phyloP scores from a whole-genome alignment of 2,888 invertebrate species.

The Apotomis turbidana region DNA sequence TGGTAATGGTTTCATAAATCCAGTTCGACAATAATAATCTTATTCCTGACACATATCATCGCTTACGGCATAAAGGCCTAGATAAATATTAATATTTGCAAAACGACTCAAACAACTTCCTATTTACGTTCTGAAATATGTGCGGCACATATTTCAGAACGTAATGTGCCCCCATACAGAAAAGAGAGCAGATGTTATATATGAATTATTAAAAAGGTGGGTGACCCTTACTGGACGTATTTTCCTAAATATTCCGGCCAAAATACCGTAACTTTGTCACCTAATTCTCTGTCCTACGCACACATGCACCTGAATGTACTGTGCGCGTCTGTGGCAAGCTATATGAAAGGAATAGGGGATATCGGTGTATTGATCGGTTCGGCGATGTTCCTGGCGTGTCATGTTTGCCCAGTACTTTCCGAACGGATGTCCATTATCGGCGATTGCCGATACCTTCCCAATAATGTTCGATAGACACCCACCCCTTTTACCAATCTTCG shows the following conservation, averaged over 20 bases:
- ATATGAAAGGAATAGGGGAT: slow-evolving; percentile 47
- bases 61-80: neutral
- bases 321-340: slow-evolving; percentile 20
- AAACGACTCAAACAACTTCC: slow-evolving; percentile 9
- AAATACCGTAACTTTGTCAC: slow-evolving; percentile 23
- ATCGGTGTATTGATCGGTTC: slow-evolving; percentile 74
- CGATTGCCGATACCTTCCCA: slow-evolving; percentile 69
- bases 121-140: slow-evolving; percentile 1
- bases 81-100: slow-evolving; percentile 7
- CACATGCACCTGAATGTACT: slow-evolving; percentile 26
- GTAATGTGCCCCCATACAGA: slow-evolving; percentile 9
- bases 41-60: neutral
- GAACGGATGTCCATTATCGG: slow-evolving; percentile 79
- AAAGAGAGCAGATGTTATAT: slow-evolving; percentile 24
- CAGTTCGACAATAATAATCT: neutral
- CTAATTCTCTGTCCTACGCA: slow-evolving; percentile 4
- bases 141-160: no score
- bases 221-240: slow-evolving; percentile 28
- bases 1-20: neutral
- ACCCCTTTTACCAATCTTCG: neutral
- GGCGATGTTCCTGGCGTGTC: slow-evolving; percentile 58
- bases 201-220: slow-evolving; percentile 31
- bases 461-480: slow-evolving; percentile 32
- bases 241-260: slow-evolving; percentile 6
- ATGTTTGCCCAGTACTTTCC: slow-evolving; percentile 75